Evolutionary conservation across 2,888 invertebrate species (phyloP).

Genomic region (Dione vanillae): DNA sequence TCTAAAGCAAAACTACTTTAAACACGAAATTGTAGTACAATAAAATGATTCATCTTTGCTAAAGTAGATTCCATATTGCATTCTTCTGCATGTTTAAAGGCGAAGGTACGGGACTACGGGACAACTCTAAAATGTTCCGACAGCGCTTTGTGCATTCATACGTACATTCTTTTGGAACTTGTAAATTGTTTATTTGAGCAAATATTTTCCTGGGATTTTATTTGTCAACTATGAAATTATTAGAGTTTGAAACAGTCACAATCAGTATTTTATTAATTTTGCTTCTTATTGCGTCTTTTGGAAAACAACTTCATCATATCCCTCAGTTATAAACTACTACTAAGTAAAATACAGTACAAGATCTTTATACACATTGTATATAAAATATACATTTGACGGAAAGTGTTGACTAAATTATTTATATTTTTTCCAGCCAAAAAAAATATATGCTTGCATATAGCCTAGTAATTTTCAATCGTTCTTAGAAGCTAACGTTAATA

Average conservation of each 20-base stretch:
- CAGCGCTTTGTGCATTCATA: constrained; percentile 29
- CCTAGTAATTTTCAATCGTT: too few species aligned
- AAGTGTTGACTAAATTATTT: too few species aligned
- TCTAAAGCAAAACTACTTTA: not conserved
- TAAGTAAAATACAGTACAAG: too few species aligned
- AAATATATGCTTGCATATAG: too few species aligned
- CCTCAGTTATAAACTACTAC: too few species aligned
- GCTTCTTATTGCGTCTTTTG: too few species aligned
- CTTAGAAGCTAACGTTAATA: too few species aligned
- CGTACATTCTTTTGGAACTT: constrained; percentile 26
- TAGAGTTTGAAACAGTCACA: not conserved
- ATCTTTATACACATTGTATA: too few species aligned
- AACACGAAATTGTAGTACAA: constrained; percentile 7
- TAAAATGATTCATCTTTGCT: constrained; percentile 25
- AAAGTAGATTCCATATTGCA: constrained; percentile 26
- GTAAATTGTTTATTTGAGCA: constrained; percentile 17
- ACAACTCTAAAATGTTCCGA: constrained; percentile 22
- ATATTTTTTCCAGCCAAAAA: too few species aligned
- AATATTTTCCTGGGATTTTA: constrained; percentile 1
- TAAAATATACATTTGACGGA: too few species aligned
- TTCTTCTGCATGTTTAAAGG: constrained; percentile 19
- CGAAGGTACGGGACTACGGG: constrained; percentile 23
- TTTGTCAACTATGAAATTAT: constrained; percentile 20
- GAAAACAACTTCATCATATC: too few species aligned
- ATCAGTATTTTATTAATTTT: not conserved